These are phyloP conservation scores for Darevskia mixta DNA, from an alignment of 2,797 vertebrate species.

Conservation along the genomic window DNA sequence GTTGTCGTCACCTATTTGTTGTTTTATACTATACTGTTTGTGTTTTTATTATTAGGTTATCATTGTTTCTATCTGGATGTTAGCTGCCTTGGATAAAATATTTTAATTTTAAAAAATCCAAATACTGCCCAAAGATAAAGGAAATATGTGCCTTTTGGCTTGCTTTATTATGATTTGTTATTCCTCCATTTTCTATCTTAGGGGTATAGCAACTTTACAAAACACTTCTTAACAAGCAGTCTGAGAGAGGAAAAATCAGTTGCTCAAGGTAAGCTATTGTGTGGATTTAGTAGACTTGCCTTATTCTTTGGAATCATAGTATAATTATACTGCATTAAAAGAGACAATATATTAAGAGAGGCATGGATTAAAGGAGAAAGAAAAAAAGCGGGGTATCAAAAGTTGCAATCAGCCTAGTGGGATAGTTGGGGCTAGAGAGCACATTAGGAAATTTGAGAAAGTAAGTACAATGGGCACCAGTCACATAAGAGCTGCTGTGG, in stretches of 20 bases:
- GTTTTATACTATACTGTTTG: not conserved
- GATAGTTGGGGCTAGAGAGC: too few relatives aligned
- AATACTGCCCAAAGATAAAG: not conserved
- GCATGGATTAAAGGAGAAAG: not conserved
- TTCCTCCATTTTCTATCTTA: slow-evolving; percentile 39
- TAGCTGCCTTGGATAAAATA: not conserved
- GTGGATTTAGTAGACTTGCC: not conserved
- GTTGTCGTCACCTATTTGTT: not conserved
- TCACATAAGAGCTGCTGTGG: too few relatives aligned
- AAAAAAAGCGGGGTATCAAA: not conserved
- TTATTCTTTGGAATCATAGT: not conserved
- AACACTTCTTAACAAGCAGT: accelerated
- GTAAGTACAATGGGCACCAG: too few relatives aligned
- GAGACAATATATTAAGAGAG: not conserved
- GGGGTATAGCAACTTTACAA: accelerated
- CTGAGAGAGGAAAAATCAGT: not conserved
- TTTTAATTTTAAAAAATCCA: not conserved
- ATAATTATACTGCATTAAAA: not conserved
- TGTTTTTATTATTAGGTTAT: not conserved
- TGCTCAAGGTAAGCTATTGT: slow-evolving; percentile 19
- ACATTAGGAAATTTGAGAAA: too few relatives aligned
- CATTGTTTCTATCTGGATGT: not conserved
- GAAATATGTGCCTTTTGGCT: not conserved
- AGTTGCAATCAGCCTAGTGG: not conserved
- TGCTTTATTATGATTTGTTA: not conserved